A percentile compares a stretch with the other conserved stretches of the same genome.
phyloP scores from a whole-genome alignment of 2,113 vertebrate genomes.

The Syngnathus floridae region DNA sequence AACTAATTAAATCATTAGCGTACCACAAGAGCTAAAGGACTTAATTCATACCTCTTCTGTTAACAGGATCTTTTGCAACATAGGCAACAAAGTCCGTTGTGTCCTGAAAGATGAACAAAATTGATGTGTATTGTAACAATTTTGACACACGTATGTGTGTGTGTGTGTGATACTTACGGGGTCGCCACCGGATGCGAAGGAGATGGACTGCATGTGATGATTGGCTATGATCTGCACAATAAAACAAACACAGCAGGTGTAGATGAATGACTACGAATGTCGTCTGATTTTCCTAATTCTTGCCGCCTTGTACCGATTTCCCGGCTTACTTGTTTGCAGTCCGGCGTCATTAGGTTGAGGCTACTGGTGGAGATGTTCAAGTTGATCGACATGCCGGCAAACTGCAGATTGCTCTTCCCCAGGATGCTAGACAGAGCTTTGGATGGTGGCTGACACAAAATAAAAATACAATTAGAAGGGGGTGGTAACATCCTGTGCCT shows the following conservation, averaged over 20 bases:
- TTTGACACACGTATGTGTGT: neutral
- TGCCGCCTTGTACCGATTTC: neutral
- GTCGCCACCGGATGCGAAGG: conserved; percentile 95
- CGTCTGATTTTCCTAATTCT: too few relatives aligned
- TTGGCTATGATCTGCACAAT: conserved; percentile 90
- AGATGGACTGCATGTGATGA: conserved; percentile 99
- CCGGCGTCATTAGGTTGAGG: conserved; percentile 91
- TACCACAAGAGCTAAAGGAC: neutral
- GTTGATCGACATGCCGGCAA: conserved; percentile 93
- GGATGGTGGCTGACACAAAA: conserved; percentile 77
- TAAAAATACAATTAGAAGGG: conserved; percentile 7
- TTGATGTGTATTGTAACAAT: neutral
- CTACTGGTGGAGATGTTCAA: conserved; percentile 96
- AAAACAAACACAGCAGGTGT: conserved; percentile 17
- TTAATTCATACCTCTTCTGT: conserved; percentile 83
- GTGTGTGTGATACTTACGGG: conserved; percentile 75
- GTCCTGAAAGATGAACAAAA: conserved; percentile 71
- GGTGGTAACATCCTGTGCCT: neutral
- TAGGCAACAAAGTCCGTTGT: conserved; percentile 95
- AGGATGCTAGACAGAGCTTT: conserved; percentile 90
- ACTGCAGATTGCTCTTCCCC: conserved; percentile 97
- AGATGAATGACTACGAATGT: neutral
- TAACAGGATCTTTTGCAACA: conserved; percentile 97
- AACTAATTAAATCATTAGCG: neutral
- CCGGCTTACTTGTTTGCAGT: conserved; percentile 87